These are phyloP conservation scores for Chelonus formosanus DNA, from an alignment of 2,888 invertebrate species.

Conservation along the genomic window DNA sequence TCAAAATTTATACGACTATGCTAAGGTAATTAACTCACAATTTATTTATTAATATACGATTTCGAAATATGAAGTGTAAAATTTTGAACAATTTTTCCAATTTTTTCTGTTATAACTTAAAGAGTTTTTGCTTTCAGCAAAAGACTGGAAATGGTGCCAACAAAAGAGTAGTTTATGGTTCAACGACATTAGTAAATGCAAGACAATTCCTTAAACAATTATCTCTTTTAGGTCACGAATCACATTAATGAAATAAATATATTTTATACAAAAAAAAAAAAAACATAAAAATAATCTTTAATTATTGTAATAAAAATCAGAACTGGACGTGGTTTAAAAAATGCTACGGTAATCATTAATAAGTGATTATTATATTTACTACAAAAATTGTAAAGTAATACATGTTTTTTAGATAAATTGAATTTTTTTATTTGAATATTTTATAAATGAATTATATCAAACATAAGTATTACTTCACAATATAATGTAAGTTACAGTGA, in stretches of 20 bases:
- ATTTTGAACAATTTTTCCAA: neutral
- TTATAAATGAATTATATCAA: neutral
- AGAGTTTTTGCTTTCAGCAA: constrained; percentile 69
- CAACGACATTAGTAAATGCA: constrained; percentile 93
- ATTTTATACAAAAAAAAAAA: constrained; percentile 32
- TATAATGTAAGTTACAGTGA: constrained; percentile 1
- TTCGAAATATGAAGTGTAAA: too few relatives aligned
- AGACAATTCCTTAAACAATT: constrained; percentile 93
- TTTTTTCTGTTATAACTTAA: neutral
- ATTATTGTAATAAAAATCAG: neutral
- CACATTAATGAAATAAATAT: constrained; percentile 62
- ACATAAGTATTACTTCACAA: neutral
- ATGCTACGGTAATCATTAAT: neutral
- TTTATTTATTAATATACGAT: too few relatives aligned
- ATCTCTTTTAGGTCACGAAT: constrained; percentile 80
- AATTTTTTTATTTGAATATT: constrained; percentile 1
- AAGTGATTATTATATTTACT: neutral
- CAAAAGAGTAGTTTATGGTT: constrained; percentile 92
- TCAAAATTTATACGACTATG: constrained; percentile 96
- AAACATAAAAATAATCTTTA: constrained; percentile 3
- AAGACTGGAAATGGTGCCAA: constrained; percentile 75
- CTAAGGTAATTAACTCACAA: constrained; percentile 67
- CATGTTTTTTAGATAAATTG: neutral
- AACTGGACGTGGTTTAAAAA: neutral
- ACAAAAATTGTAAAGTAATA: constrained; percentile 18